Conservation (phyloP, 2,113 vertebrate genomes). For the Shinisaurus crocodilurus region DNA sequence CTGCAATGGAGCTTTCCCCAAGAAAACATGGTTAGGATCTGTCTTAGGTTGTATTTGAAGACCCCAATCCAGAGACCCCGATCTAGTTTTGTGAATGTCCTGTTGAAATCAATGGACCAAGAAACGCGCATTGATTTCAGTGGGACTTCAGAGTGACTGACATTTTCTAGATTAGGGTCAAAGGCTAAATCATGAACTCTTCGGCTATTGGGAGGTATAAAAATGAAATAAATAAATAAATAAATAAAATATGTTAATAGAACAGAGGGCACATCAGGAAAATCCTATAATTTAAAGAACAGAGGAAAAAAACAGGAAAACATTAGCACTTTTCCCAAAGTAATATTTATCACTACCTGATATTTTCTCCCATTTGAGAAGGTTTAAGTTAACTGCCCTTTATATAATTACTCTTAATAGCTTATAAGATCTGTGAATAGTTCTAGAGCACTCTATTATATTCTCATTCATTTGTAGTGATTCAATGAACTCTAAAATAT, state of each 20-base stretch:
- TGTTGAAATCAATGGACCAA: not conserved
- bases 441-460: not conserved
- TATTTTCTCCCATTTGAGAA: not conserved
- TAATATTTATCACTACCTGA: not conserved
- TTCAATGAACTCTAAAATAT: not conserved
- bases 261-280: not conserved
- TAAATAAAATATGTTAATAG: not conserved
- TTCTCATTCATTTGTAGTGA: not conserved
- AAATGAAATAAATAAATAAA: no score
- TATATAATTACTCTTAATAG: not conserved
- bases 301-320: not conserved
- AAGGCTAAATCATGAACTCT: conserved; percentile 39
- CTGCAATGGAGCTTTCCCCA: not conserved
- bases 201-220: no score
- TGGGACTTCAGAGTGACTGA: not conserved
- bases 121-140: not conserved
- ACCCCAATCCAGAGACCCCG: not conserved
- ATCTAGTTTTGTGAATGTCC: not conserved
- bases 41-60: not conserved
- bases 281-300: not conserved
- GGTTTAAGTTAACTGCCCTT: conserved; percentile 12
- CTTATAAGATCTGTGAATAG: not conserved
- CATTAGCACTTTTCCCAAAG: not conserved
- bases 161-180: not conserved
- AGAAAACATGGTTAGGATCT: not conserved